Conservation (phyloP, 2,797 vertebrate genomes). For the Poecilia picta region DNA sequence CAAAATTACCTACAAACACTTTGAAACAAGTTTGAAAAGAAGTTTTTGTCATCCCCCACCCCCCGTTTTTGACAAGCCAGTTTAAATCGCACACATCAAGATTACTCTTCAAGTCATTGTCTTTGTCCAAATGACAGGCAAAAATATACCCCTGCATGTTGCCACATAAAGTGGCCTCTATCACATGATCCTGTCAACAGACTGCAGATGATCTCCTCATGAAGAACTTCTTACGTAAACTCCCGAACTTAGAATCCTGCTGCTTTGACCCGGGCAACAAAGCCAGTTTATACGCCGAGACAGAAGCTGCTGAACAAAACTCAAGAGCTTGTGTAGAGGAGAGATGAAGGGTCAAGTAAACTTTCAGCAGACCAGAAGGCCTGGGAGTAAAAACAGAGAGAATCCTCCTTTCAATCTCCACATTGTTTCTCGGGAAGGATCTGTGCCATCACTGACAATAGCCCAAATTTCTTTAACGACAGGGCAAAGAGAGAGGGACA, state of each 20-base stretch:
- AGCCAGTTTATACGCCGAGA: conserved; percentile 71
- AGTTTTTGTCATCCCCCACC: conserved; percentile 18
- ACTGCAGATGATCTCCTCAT: conserved; percentile 57
- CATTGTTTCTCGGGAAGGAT: conserved; percentile 70
- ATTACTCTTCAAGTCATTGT: conserved; percentile 63
- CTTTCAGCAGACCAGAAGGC: conserved; percentile 71
- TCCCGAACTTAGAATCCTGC: conserved; percentile 74
- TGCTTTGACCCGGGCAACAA: conserved; percentile 74
- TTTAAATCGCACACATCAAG: conserved; percentile 57
- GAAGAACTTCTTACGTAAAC: conserved; percentile 70
- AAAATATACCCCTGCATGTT: conserved; percentile 69
- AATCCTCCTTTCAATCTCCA: conserved; percentile 72
- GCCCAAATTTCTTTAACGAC: conserved; percentile 64
- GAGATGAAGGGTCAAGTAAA: conserved; percentile 83
- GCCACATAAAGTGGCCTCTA: conserved; percentile 64
- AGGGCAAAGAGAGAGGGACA: conserved; percentile 55
- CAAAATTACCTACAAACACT: conserved; percentile 70
- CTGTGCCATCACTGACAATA: conserved; percentile 69
- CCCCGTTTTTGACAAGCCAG: conserved; percentile 45
- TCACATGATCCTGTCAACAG: conserved; percentile 68
- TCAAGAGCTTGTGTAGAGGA: conserved; percentile 73
- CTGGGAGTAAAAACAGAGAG: conserved; percentile 72
- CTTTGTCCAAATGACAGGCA: conserved; percentile 65
- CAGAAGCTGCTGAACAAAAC: conserved; percentile 72
- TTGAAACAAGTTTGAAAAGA: conserved; percentile 58